These are phyloP conservation scores for Prinia subflava DNA, from an alignment of 2,113 vertebrate genomes.

Conservation along the genomic window DNA sequence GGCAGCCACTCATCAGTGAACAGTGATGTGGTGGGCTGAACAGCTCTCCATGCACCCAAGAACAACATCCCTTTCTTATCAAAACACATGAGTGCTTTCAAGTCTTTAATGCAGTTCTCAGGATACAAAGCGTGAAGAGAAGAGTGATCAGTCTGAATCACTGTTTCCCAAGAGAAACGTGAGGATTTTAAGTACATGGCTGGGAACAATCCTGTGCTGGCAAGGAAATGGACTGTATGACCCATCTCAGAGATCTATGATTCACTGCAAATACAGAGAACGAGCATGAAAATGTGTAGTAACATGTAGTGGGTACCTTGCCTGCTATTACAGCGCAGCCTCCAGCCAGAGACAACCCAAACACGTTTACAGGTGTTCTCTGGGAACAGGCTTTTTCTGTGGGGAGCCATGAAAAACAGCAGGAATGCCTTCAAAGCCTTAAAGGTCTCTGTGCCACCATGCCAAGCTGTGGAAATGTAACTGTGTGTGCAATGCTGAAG, in stretches of 20 bases:
- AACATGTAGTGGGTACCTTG: constrained; percentile 24
- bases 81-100: neutral
- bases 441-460: neutral
- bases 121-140: neutral
- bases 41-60: neutral
- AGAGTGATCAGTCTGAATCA: constrained; percentile 19
- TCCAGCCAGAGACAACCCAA: neutral
- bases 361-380: neutral
- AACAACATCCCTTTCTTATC: neutral
- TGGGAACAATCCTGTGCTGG: constrained; percentile 18
- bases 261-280: constrained; percentile 17
- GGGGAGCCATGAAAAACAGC: neutral
- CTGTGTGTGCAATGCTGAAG: neutral
- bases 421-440: neutral
- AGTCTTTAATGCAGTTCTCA: neutral
- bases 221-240: constrained; percentile 37
- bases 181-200: constrained; percentile 4
- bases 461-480: neutral
- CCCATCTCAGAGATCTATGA: constrained; percentile 30
- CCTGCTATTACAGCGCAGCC: neutral
- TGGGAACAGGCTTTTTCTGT: neutral
- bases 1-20: neutral
- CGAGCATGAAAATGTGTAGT: neutral
- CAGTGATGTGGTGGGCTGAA: neutral
- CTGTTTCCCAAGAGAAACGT: constrained; percentile 1